Evolutionary conservation across 2,888 invertebrate species (phyloP).

Genomic region (Tricholauxania praeusta): DNA sequence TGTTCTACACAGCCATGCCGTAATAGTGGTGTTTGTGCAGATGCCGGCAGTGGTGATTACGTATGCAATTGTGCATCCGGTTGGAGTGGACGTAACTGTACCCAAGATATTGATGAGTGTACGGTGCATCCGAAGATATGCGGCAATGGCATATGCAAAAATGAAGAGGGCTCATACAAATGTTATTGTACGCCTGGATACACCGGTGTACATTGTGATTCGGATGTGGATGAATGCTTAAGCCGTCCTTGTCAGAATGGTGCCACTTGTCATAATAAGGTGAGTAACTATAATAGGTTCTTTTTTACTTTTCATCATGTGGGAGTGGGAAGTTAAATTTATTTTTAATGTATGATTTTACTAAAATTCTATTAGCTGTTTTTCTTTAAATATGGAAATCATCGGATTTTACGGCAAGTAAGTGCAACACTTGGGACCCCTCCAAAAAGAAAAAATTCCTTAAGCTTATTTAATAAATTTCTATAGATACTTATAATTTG

Average conservation of each 20-base stretch:
- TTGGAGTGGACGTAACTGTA: conserved; percentile 72
- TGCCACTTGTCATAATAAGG: conserved; percentile 83
- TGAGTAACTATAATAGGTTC: conserved; percentile 48
- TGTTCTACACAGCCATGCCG: conserved; percentile 74
- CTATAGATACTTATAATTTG: too few relatives aligned
- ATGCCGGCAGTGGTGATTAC: conserved; percentile 71
- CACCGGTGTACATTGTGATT: conserved; percentile 85
- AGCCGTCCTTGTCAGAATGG: conserved; percentile 87
- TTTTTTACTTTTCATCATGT: background rate
- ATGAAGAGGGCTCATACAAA: conserved; percentile 80
- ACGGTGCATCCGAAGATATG: conserved; percentile 73
- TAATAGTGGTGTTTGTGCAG: conserved; percentile 75
- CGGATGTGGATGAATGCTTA: conserved; percentile 89
- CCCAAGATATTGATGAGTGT: conserved; percentile 80
- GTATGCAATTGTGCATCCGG: conserved; percentile 73
- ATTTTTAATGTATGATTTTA: conserved; percentile 44
- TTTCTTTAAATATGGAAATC: conserved; percentile 68
- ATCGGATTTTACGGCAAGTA: conserved; percentile 67
- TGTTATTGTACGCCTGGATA: conserved; percentile 91
- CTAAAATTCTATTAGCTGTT: conserved; percentile 65
- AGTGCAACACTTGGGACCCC: conserved; percentile 49
- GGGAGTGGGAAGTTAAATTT: background rate
- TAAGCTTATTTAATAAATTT: too few relatives aligned
- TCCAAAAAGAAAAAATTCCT: too few relatives aligned
- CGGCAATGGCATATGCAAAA: conserved; percentile 86